Evolutionary conservation across 2,797 vertebrate species (phyloP), one percentile per base, ranked within the genome.

Genomic region (Pygocentrus nattereri): DNA sequence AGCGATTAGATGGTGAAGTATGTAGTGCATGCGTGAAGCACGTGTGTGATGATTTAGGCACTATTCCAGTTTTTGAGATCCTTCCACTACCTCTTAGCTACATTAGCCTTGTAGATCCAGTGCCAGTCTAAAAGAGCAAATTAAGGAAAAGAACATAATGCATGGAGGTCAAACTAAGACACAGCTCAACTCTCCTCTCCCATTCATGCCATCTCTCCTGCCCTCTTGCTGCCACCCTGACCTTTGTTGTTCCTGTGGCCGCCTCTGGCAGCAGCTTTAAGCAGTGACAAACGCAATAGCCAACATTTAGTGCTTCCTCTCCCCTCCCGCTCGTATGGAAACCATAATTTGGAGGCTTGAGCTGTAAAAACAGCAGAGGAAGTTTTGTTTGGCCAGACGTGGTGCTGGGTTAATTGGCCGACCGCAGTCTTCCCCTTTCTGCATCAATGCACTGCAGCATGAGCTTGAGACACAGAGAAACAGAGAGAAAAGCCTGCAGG

Each of bases 341-440:
- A 91, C 90, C 93, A 92, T 91, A 90, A 93, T 91, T 92, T 91
- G 84, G 86, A 91, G 90, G 88, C 88, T 85, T 90, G 87, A 89
- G 88, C 93, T 92, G 88, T 91, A 91, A 93, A 93, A 94, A 93
- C 93, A 93, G 84, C 84, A 85, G 88, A 93, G 93, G 94, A 95
- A 94, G 93, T 95, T 94, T 93, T 94, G 88, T 88, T 95, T 95
- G 94, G 94, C 94, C 85, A 78, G 52, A 88, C 79, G 73, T 84
- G 23, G 87, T 84, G 89, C 90, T 89, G 77, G 90, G 89, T 93
- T 94, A 94, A 94, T 94, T 93, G 90, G 87, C 91, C 81, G 74
- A 94, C 93, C 92, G 87, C 93, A 93, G 92, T 85, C 90, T 93
- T 94, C 91, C 91, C 90, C 88, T 90, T 88, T 86, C 78, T 69